phyloP scores from a whole-genome alignment of 2,113 vertebrate genomes.

The Chionodraco myersi region DNA sequence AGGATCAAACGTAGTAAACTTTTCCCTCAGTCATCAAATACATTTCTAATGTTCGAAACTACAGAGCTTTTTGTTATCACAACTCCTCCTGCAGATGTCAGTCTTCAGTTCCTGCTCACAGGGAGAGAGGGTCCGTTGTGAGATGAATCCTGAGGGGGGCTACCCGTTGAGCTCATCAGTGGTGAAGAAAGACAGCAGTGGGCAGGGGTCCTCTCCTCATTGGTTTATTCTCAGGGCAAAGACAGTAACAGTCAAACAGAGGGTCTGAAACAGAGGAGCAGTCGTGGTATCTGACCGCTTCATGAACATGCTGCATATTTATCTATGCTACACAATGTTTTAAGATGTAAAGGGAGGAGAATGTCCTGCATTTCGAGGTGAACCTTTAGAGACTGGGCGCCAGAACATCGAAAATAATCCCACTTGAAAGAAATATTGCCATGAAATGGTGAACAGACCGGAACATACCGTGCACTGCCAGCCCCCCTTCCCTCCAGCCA shows the following conservation, averaged over 20 bases:
- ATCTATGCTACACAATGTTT: conserved; percentile 2
- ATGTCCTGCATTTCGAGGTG: conserved; percentile 33
- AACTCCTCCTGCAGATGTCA: not conserved
- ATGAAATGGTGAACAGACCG: conserved; percentile 28
- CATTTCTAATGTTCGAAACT: not conserved
- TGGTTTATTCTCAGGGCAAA: conserved; percentile 57
- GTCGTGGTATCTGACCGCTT: not conserved
- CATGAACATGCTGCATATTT: conserved; percentile 25
- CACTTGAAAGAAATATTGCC: conserved; percentile 15
- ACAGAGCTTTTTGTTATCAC: not conserved
- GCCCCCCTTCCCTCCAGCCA: conserved; percentile 5
- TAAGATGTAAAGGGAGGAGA: conserved; percentile 1
- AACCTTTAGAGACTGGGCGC: not conserved
- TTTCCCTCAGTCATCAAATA: not conserved
- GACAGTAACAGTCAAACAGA: conserved; percentile 15
- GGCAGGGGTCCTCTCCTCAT: conserved; percentile 19
- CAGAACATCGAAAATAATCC: conserved; percentile 23
- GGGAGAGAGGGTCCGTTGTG: conserved; percentile 2
- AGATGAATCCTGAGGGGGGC: conserved; percentile 18
- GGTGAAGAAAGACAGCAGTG: conserved; percentile 6
- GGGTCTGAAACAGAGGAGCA: conserved; percentile 3
- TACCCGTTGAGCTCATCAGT: not conserved
- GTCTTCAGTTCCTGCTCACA: conserved; percentile 15
- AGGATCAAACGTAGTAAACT: conserved; percentile 4
- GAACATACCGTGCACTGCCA: not conserved